Conservation (phyloP, 2,113 vertebrate genomes). For the Micromys minutus region DNA sequence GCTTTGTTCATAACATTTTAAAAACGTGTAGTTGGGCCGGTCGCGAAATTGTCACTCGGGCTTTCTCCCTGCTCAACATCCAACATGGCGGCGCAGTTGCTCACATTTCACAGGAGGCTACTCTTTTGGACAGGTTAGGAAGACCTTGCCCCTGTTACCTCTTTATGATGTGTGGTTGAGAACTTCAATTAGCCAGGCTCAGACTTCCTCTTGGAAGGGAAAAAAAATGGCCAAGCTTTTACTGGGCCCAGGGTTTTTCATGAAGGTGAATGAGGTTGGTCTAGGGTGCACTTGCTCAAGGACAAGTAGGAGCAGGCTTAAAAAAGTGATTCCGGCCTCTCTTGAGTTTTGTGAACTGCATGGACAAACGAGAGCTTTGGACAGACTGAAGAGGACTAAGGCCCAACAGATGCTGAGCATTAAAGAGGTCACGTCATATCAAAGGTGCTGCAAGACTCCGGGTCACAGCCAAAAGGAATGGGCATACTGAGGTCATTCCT, state of each 20-base stretch:
- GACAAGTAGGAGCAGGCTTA: not conserved
- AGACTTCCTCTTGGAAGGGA: not conserved
- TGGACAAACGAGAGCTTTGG: not conserved
- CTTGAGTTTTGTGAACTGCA: not conserved
- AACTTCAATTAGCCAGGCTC: not conserved
- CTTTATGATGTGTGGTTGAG: not conserved
- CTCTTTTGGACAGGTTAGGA: not conserved
- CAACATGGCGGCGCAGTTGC: not conserved
- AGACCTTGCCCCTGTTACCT: not conserved
- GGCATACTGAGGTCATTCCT: not conserved
- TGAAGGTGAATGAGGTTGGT: not conserved
- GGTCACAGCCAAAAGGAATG: not conserved
- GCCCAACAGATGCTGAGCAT: too few species aligned
- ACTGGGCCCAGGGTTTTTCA: not conserved
- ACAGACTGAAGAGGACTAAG: not conserved
- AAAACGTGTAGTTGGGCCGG: conserved; percentile 22
- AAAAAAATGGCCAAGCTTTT: not conserved
- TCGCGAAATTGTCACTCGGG: too few species aligned
- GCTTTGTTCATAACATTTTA: not conserved
- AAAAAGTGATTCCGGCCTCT: not conserved
- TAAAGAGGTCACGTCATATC: not conserved
- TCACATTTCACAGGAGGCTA: not conserved
- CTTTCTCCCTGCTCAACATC: not conserved
- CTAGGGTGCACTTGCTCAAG: too few species aligned
- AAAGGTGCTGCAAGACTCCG: not conserved